A percentile compares a stretch with the other conserved stretches of the same genome.
These are phyloP conservation scores for Diarsia brunnea DNA, from an alignment of 2,888 invertebrate species.

Conservation along the genomic window DNA sequence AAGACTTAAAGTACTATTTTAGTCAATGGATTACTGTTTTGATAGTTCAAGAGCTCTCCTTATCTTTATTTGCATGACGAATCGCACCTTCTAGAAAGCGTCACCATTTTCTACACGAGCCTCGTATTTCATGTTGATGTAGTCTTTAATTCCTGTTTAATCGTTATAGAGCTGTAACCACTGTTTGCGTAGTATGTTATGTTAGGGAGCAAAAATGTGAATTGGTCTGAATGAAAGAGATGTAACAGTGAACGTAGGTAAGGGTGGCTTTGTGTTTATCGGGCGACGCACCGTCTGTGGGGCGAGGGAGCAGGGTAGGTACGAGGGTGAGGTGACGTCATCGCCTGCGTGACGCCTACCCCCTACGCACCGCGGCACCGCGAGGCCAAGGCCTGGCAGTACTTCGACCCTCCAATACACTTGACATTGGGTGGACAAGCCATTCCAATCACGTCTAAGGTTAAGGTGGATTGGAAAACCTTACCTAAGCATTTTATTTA, in stretches of 20 bases:
- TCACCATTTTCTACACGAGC: conserved; percentile 22
- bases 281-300: conserved; percentile 76
- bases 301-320: conserved; percentile 72
- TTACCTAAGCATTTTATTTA: conserved; percentile 31
- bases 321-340: conserved; percentile 81
- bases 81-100: conserved; percentile 36
- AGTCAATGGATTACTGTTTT: conserved; percentile 18
- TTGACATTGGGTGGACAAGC: conserved; percentile 80
- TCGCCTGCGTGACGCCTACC: conserved; percentile 77
- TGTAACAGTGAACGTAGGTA: conserved; percentile 17
- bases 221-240: conserved; percentile 25
- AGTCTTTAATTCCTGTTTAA: conserved; percentile 8
- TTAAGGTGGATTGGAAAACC: conserved; percentile 39
- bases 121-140: conserved; percentile 16
- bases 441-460: conserved; percentile 61
- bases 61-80: conserved; percentile 31
- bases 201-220: conserved; percentile 28
- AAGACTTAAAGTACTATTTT: conserved; percentile 15
- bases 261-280: conserved; percentile 42
- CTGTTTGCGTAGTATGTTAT: conserved; percentile 22
- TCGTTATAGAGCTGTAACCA: conserved; percentile 20
- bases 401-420: conserved; percentile 77
- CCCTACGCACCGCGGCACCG: conserved; percentile 72
- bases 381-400: conserved; percentile 80
- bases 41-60: conserved; percentile 12